These are phyloP conservation scores for Ataeniobius toweri DNA, from an alignment of 2,797 vertebrate species.

Conservation along the genomic window DNA sequence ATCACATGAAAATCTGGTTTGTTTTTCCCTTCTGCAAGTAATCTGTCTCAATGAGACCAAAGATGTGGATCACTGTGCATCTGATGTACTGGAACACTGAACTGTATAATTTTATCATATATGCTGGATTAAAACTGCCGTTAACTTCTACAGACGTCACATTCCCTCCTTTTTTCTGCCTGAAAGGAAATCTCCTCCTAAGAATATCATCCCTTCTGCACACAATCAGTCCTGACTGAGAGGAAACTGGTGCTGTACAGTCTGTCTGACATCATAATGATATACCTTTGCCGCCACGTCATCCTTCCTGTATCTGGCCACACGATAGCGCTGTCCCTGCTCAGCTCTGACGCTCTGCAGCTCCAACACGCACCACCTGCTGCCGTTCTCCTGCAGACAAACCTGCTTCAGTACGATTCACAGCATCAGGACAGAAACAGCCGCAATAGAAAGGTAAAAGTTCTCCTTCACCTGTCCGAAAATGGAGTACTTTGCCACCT, in stretches of 20 bases:
- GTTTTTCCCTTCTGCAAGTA: too few relatives aligned
- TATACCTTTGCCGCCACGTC: conserved; percentile 48
- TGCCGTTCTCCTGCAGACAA: conserved; percentile 40
- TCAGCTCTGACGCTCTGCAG: conserved; percentile 75
- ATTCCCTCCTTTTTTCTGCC: not conserved
- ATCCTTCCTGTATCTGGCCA: conserved; percentile 63
- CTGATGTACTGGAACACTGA: not conserved
- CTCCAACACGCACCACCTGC: conserved; percentile 77
- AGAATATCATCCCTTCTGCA: not conserved
- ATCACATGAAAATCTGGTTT: not conserved
- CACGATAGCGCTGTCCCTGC: conserved; percentile 63
- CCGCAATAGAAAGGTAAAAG: not conserved
- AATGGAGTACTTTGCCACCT: conserved; percentile 85
- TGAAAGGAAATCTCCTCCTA: not conserved
- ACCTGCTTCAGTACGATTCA: not conserved
- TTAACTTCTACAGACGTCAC: not conserved
- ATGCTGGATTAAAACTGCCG: not conserved
- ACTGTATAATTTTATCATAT: not conserved
- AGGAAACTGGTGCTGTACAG: not conserved
- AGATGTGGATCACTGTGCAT: not conserved
- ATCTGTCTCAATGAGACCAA: not conserved
- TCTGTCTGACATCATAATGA: not conserved
- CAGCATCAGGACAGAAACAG: not conserved
- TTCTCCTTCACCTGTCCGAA: conserved; percentile 79
- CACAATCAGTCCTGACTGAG: not conserved